A percentile compares a stretch with the other conserved stretches of the same genome.
phyloP scores from a whole-genome alignment of 2,888 invertebrate species.

The Steinernema scapterisci region DNA sequence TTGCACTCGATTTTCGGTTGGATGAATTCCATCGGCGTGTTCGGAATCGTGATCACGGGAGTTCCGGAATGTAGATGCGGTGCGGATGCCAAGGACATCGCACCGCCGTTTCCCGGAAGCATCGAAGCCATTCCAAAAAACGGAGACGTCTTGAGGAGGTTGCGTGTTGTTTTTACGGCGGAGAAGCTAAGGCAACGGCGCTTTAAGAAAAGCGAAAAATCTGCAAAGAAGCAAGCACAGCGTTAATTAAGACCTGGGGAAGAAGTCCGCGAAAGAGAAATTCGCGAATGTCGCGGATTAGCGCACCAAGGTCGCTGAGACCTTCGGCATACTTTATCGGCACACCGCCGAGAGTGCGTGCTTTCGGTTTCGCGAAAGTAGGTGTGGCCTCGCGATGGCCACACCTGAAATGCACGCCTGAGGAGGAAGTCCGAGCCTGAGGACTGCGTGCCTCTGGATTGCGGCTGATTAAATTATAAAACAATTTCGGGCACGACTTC shows the following conservation, averaged over 20 bases:
- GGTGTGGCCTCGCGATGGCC: slow-evolving; percentile 10
- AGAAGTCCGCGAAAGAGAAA: neutral
- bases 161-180: too few species aligned
- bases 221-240: neutral
- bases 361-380: slow-evolving; percentile 21
- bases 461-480: slow-evolving; percentile 13
- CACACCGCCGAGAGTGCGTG: slow-evolving; percentile 1
- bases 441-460: neutral
- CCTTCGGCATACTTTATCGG: slow-evolving; percentile 21
- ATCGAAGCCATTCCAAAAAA: neutral
- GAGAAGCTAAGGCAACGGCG: neutral
- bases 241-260: slow-evolving; percentile 17
- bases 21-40: slow-evolving; percentile 22
- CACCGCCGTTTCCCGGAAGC: slow-evolving; percentile 3
- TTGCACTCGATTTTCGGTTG: slow-evolving; percentile 26
- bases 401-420: too few species aligned
- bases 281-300: slow-evolving; percentile 8
- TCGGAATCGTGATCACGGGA: slow-evolving; percentile 21
- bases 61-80: neutral
- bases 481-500: neutral
- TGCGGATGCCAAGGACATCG: slow-evolving; percentile 3
- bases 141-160: neutral
- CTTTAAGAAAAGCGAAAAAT: neutral
- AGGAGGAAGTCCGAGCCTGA: slow-evolving; percentile 13
- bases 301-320: slow-evolving; percentile 18